Base-by-base conservation (phyloP, 2,888 invertebrate species). In the Cephalotes varians region DNA sequence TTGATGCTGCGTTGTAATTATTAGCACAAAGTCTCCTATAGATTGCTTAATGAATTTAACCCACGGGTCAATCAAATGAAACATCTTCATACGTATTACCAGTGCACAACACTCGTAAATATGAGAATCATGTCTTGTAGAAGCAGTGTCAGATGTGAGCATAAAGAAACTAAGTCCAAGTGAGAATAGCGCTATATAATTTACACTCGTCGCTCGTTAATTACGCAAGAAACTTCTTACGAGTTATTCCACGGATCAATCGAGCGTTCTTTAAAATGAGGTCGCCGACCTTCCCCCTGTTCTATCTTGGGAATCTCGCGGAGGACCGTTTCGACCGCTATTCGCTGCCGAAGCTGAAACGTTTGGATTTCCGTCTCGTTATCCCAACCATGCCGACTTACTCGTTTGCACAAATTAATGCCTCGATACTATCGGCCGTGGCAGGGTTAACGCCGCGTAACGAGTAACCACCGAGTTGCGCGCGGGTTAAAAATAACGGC, bases 361-460 rank as follows among this genome's bases (percentile, higher is more conserved):
- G 81, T 90, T 90, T 89, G 87, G 85, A 89, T 86, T 83, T 82
- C 83, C 72, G 86, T 65, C 88, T 89, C 85, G 87, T 88, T 88
- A 88, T 87, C 83, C 72, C 62, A 31, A 60, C 21, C 71, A 60
- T 79, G 79, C 47, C 64, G 83, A 21, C 69, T 82, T 62, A 40
- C 87, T 90, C 88, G 90, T 90, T 90, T 82, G 82, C 80, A 80
- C 86, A 86, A 90, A 90, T 91, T 91, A 89, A 90, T 88, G 88
- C 82, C 86, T 67, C 89, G 88, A 88, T 90, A 90, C 56, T 85
- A 89, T 89, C 89, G 47, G 83, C 84, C 73, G 81, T 54, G 82
- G 64, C 86, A 49, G 71, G 77, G 80, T 87, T 88, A 90, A 90
- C 84, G 85, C 58, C 51, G 81, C 88, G 85, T 88, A 90, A 91